Percentiles rank a stretch among this genome's conserved stretches.
phyloP scores from a whole-genome alignment of 1,140 invertebrate genomes.

The Trachelipus rathkii region DNA sequence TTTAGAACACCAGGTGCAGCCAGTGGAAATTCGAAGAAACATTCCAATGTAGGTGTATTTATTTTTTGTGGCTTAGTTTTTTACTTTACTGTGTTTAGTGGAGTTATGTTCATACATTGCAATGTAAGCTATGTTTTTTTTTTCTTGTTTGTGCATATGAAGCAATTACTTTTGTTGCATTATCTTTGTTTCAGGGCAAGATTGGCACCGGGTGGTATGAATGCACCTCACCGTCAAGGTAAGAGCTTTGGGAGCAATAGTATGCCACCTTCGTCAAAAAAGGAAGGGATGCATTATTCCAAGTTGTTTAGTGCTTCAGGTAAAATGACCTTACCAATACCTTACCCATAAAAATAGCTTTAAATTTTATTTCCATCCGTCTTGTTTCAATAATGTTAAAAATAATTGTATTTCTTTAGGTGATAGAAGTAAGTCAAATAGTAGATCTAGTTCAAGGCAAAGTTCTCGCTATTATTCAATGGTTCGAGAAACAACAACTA shows the following conservation, averaged over 20 bases:
- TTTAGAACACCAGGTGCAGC: background rate
- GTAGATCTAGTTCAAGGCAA: conserved; percentile 30
- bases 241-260: conserved; percentile 34
- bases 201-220: conserved; percentile 30
- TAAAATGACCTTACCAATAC: no score
- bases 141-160: no score
- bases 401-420: background rate
- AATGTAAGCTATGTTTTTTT: no score
- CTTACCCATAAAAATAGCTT: no score
- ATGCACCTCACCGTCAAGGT: conserved; percentile 16
- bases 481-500: conserved; percentile 25
- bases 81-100: background rate
- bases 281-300: conserved; percentile 21
- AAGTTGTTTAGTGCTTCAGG: no score
- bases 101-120: no score
- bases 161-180: background rate
- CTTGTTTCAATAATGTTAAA: no score
- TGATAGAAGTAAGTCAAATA: conserved; percentile 40
- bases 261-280: conserved; percentile 35
- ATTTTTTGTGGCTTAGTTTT: background rate
- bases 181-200: background rate
- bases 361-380: no score
- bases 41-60: background rate
- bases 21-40: background rate
- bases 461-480: conserved; percentile 28